phyloP scores from a whole-genome alignment of 2,113 vertebrate genomes.

The Cacatua alba region DNA sequence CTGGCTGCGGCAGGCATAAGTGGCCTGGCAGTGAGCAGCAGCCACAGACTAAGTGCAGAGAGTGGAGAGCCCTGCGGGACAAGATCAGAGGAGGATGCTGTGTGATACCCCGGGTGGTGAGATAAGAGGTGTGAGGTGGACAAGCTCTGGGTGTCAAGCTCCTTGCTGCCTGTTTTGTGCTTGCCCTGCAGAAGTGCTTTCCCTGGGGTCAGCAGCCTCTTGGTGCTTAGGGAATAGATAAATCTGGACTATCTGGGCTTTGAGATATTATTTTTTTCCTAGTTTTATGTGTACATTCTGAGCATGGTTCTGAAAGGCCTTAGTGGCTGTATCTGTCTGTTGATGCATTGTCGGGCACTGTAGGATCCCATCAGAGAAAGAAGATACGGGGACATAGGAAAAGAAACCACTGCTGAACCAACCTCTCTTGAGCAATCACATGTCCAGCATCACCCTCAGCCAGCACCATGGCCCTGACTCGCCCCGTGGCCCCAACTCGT shows the following conservation, averaged over 20 bases:
- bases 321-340: background rate
- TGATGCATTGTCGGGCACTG: background rate
- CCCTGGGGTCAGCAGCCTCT: background rate
- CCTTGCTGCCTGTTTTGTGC: background rate
- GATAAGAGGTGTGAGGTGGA: background rate
- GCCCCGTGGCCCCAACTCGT: background rate
- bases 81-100: background rate
- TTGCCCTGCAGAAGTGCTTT: fast-evolving
- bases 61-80: background rate
- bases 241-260: background rate
- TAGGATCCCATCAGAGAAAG: background rate
- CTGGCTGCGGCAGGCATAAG: background rate
- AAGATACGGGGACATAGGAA: fast-evolving
- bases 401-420: background rate
- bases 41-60: background rate
- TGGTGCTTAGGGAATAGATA: background rate
- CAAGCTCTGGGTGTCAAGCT: background rate
- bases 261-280: background rate
- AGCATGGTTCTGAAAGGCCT: background rate
- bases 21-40: background rate
- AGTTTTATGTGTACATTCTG: background rate
- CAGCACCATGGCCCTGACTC: background rate
- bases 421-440: background rate
- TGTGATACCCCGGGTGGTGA: fast-evolving
- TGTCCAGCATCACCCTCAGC: background rate